phyloP scores from a whole-genome alignment of 2,797 vertebrate genomes.

The Scolopax rusticola region DNA sequence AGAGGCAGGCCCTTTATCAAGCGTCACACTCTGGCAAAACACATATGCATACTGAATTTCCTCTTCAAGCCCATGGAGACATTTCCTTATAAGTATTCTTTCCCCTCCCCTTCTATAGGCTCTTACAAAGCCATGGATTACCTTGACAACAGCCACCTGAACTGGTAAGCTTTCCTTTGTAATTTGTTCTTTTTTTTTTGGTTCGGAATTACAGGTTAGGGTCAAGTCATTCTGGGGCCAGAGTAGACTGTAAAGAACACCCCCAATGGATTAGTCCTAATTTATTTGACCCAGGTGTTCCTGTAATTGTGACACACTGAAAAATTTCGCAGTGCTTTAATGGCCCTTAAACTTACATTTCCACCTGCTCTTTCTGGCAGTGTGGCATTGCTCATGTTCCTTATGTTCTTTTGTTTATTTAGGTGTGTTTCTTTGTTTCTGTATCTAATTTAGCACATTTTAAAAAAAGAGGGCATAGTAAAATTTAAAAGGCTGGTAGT shows the following conservation, averaged over 20 bases:
- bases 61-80: not conserved
- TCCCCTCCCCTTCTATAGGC: not conserved
- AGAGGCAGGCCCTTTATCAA: not conserved
- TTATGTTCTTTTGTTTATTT: slow-evolving; percentile 78
- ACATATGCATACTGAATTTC: not conserved
- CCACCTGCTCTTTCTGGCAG: slow-evolving; percentile 76
- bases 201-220: not conserved
- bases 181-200: slow-evolving; percentile 7
- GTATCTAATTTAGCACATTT: slow-evolving; percentile 80
- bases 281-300: slow-evolving; percentile 80
- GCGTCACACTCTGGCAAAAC: not conserved
- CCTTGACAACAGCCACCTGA: not conserved
- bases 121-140: not conserved
- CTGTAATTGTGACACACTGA: slow-evolving; percentile 72
- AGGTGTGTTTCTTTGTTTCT: slow-evolving; percentile 83
- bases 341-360: slow-evolving; percentile 73
- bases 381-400: slow-evolving; percentile 60
- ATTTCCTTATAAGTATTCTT: not conserved
- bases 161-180: not conserved
- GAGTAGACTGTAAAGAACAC: slow-evolving; percentile 55
- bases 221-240: slow-evolving; percentile 47
- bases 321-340: slow-evolving; percentile 72
- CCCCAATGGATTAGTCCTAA: slow-evolving; percentile 63
- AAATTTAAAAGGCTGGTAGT: slow-evolving; percentile 77
- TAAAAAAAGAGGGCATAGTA: slow-evolving; percentile 71